Base-by-base conservation (phyloP, 1,140 invertebrate species). In the Anastatus disparis region DNA sequence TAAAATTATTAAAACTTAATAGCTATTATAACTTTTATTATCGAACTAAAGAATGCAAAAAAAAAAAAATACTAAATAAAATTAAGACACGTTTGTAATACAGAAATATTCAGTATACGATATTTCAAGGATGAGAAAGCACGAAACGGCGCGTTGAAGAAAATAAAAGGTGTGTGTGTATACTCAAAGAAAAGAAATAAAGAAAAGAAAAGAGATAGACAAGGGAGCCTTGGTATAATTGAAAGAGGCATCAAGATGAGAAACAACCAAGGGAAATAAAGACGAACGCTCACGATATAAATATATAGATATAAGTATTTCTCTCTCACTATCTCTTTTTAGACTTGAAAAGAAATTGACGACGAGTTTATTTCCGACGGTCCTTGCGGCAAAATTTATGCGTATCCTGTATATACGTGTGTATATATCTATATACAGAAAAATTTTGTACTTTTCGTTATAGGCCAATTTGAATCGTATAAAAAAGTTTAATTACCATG, bases 361-460 rank as follows among this genome's bases (percentile, higher is more conserved):
- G 66, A 69, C 66, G 44, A 53, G 44, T 52, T 61, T 56, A 53
- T 61, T 69, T 61, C 66, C 66, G 40, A 40, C 66, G 62, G 22
- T 66, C 53, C 35, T 66, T 44, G 63, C 50, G 63, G n/a, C 66
- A 53, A 62, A 69, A 69, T 69, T 69, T 69, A 69, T 69, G 66
- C 66, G 46, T 35, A 53, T 69, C 66, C 66, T 56, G 53, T 29
- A 17, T 15, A 38, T 27, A 12, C 62, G 26, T 24, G 17, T 17
- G 17, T n/a, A n/a, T n/a, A n/a, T n/a, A n/a, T n/a, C n/a, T n/a
- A n/a, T n/a, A n/a, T n/a, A n/a, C 31, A 35, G 10, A 10, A 35
- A 44, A 44, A 15, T 44, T 35, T 10, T 42, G 35, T 7, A 9
- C 9, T 42, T 15, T 8, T 15, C 17, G 13, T 12, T 59, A 2